Evolutionary conservation across 2,113 vertebrate genomes (phyloP), one percentile per base, ranked within the genome.

Genomic region (Vidua chalybeata): DNA sequence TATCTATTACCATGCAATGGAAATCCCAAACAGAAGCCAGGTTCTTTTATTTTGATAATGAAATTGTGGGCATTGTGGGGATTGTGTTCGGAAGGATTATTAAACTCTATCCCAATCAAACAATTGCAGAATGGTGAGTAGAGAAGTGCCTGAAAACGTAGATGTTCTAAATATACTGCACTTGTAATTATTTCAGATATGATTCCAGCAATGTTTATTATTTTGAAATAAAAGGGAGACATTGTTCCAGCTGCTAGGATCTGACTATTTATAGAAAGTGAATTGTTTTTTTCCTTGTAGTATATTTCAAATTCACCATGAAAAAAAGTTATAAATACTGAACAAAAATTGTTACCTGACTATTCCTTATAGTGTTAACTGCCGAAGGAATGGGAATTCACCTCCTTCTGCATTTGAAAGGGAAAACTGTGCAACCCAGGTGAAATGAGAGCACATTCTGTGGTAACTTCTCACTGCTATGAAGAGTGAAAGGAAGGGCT

Each of bases 401-500:
- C 15, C 35, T 39, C 2, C 45, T 64, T 68, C 41, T 83, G 63
- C 33, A n/a, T 81, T 91, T 87, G 90, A 90, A 95, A 94, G 89
- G 43, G 83, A 95, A 85, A 93, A 62, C 51, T 26, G 15, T 27
- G 24, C 41, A 92, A 5, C 10, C 5, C 10, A 76, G 55, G 63
- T 88, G 55, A 68, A 41, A 7, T 48, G 63, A 90, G 76, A 72
- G 39, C 51, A 61, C 67, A 67, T 92, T 63, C 71, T 83, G 55
- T 0, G 0, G 10, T 80, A 51, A 39, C 56, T 87, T 92, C 88
- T 84, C 80, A 31, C 46, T 90, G 86, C 88, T 86, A 52, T 48
- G 64, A 24, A 31, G 56, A 93, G 83, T 93, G 92, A 92, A 95
- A 93, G 82, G 67, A 58, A 30, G 55, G 20, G 51, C 94, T 90